Evolutionary conservation across 2,113 vertebrate species (phyloP).

Genomic region (Craseonycteris thonglongyai): DNA sequence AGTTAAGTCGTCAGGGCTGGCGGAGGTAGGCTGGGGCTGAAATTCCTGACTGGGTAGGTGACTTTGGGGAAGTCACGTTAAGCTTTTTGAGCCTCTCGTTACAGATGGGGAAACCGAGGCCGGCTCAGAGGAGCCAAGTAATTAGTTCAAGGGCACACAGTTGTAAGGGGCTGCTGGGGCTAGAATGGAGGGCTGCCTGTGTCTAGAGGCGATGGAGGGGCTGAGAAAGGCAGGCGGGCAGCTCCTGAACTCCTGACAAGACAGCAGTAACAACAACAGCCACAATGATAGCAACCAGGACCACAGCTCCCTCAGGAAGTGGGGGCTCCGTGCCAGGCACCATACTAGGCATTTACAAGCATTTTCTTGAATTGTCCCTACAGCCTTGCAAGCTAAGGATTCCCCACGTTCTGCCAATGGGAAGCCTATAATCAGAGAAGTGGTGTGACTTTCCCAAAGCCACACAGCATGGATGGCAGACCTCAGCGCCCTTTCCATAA

Average conservation of each 20-base stretch:
- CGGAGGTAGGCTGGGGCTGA: rapidly evolving
- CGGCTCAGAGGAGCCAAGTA: background rate
- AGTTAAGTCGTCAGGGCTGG: rapidly evolving
- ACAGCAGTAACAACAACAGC: rapidly evolving
- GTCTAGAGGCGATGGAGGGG: rapidly evolving
- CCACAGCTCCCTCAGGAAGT: too few species aligned
- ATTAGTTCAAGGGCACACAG: background rate
- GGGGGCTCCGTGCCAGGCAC: rapidly evolving
- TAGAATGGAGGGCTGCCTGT: background rate
- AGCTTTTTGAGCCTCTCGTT: background rate
- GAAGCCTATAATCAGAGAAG: background rate
- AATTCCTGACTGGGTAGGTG: background rate
- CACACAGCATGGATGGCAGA: background rate
- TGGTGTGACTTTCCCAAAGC: background rate
- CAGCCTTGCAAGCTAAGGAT: background rate
- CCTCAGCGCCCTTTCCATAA: background rate
- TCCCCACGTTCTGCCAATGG: background rate
- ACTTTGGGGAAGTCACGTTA: too few species aligned
- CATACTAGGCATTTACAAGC: rapidly evolving
- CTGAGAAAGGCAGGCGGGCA: background rate
- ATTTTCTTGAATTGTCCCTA: background rate
- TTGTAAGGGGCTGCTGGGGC: too few species aligned
- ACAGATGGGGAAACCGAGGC: background rate
- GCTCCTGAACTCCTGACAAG: rapidly evolving
- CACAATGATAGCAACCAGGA: too few species aligned